phyloP scores from a whole-genome alignment of 2,797 vertebrate genomes.

The Myotis daubentonii region DNA sequence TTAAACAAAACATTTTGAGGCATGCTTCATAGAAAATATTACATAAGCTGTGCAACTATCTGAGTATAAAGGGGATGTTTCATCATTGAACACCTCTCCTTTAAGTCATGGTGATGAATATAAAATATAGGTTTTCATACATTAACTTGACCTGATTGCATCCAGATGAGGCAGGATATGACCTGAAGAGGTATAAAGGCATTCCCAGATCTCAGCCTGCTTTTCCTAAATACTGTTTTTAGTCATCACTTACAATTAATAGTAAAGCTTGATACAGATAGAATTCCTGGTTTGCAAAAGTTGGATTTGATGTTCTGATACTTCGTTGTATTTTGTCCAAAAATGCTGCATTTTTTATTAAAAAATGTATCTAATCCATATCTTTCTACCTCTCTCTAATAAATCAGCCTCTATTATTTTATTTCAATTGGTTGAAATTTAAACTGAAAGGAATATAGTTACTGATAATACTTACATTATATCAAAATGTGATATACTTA shows the following conservation, averaged over 20 bases:
- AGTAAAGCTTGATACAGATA: neutral
- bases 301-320: neutral
- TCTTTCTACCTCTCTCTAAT: neutral
- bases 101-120: neutral
- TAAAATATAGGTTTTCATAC: neutral
- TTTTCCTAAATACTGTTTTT: neutral
- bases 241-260: neutral
- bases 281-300: neutral
- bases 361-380: neutral
- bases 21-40: neutral
- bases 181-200: fast-evolving
- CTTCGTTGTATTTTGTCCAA: neutral
- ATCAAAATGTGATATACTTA: neutral
- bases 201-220: fast-evolving
- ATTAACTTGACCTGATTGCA: neutral
- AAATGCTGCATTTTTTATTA: neutral
- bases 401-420: neutral
- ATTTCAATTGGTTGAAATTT: neutral
- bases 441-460: neutral
- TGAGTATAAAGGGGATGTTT: neutral
- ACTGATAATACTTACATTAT: neutral
- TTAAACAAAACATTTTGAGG: neutral
- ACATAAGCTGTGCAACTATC: neutral
- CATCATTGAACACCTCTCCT: neutral
- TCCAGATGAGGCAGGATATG: neutral